A percentile compares a stretch with the other conserved stretches of the same genome.
Conservation (phyloP, 1,140 invertebrate species). For the Anoplolepis gracilipes region DNA sequence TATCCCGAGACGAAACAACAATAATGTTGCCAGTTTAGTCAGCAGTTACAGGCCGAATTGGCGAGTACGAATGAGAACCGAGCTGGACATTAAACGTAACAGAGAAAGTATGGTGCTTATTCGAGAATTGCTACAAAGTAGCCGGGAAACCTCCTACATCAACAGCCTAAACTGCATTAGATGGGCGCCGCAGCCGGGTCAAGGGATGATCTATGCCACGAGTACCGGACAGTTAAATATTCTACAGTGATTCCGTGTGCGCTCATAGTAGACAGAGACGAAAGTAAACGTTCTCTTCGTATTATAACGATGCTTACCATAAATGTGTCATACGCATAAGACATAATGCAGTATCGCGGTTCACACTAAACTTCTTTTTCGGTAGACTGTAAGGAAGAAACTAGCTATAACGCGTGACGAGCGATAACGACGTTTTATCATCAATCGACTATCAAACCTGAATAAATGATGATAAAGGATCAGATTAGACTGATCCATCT, state of each 20-base stretch:
- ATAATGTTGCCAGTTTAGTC: background rate
- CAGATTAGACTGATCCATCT: background rate
- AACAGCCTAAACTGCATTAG: conserved; percentile 93
- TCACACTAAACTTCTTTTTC: conserved; percentile 30
- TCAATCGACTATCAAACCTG: background rate
- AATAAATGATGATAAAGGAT: background rate
- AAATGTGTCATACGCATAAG: conserved; percentile 43
- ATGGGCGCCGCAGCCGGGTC: conserved; percentile 93
- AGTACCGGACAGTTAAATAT: conserved; percentile 93
- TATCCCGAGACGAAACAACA: conserved; percentile 33
- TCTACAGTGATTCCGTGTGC: conserved; percentile 80
- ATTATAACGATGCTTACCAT: conserved; percentile 43
- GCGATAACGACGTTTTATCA: conserved; percentile 14
- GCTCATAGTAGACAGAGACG: conserved; percentile 1
- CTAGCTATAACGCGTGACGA: background rate
- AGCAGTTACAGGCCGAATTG: conserved; percentile 60
- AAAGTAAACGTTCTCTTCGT: conserved; percentile 36
- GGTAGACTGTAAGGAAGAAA: conserved; percentile 13
- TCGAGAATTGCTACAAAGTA: conserved; percentile 88
- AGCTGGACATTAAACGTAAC: conserved; percentile 69
- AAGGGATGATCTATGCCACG: conserved; percentile 94
- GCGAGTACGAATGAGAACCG: conserved; percentile 63
- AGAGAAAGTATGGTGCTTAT: conserved; percentile 86
- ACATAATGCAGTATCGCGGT: conserved; percentile 25
- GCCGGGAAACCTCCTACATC: conserved; percentile 86